Percentiles rank a stretch among this genome's conserved stretches.
phyloP scores from a whole-genome alignment of 2,113 vertebrate genomes.

The Ia io region DNA sequence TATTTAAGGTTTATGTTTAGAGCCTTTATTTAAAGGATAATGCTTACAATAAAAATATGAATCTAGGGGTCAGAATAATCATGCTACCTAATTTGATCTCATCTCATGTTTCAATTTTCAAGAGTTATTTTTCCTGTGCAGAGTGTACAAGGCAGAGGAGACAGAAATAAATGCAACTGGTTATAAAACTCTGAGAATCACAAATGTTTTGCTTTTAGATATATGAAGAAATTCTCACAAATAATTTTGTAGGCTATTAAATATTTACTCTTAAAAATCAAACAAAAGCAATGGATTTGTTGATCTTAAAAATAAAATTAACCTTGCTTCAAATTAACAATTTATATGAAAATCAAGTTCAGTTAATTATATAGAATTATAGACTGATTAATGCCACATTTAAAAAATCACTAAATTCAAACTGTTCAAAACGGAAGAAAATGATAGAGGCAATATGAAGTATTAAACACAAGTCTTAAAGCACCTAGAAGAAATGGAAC shows the following conservation, averaged over 20 bases:
- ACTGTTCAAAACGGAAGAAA: neutral
- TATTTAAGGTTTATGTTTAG: neutral
- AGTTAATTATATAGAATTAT: neutral
- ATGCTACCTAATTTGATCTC: neutral
- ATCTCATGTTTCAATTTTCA: neutral
- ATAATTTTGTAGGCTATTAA: neutral
- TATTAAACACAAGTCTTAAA: neutral
- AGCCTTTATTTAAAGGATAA: neutral
- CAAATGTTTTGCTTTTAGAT: neutral
- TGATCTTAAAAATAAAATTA: conserved; percentile 15
- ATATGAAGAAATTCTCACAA: neutral
- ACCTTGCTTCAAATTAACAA: neutral
- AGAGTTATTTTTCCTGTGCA: neutral
- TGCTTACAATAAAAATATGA: neutral
- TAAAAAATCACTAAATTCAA: neutral
- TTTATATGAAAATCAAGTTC: neutral
- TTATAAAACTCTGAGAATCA: neutral
- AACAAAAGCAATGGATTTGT: neutral
- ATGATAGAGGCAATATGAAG: neutral
- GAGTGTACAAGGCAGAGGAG: neutral
- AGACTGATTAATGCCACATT: neutral
- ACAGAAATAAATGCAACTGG: neutral
- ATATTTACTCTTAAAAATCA: neutral
- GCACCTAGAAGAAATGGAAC: neutral
- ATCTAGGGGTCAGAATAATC: neutral